phyloP scores from a whole-genome alignment of 2,113 vertebrate species.

The Gorsachius goisagi region DNA sequence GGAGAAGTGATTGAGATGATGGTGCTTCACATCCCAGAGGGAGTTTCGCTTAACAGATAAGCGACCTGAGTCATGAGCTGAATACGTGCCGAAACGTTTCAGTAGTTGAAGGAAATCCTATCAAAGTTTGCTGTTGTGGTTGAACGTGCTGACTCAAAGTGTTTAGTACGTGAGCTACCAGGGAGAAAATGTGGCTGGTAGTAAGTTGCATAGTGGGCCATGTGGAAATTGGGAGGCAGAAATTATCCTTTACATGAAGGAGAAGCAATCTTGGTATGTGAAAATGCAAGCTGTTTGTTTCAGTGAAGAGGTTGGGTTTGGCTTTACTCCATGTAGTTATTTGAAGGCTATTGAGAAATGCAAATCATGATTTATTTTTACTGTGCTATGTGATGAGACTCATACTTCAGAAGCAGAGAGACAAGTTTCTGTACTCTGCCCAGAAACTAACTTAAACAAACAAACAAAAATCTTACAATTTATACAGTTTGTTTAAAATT shows the following conservation, averaged over 20 bases:
- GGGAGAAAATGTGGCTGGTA: background rate
- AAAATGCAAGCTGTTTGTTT: slow-evolving; percentile 22
- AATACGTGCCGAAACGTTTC: slow-evolving; percentile 47
- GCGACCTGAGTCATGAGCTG: slow-evolving; percentile 35
- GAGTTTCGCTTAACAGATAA: slow-evolving; percentile 44
- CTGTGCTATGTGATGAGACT: slow-evolving; percentile 18
- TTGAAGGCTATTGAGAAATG: slow-evolving; percentile 57
- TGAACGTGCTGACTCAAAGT: slow-evolving; percentile 61
- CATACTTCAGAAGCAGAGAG: background rate
- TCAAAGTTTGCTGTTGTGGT: slow-evolving; percentile 17
- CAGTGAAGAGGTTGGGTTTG: slow-evolving; percentile 30
- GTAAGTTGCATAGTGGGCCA: background rate
- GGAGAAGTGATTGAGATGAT: slow-evolving; percentile 34
- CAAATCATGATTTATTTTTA: slow-evolving; percentile 58
- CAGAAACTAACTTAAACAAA: background rate
- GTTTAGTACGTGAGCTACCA: slow-evolving; percentile 43
- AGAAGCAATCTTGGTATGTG: background rate
- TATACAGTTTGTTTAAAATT: background rate
- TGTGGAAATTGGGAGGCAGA: background rate
- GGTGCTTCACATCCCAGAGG: slow-evolving; percentile 33
- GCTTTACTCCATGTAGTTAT: slow-evolving; percentile 34
- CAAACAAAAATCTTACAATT: background rate
- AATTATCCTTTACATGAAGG: background rate
- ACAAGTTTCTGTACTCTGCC: background rate
- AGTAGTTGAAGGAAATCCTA: slow-evolving; percentile 15